phyloP scores from a whole-genome alignment of 30 jellyfish, hydroid and myxozoan genomes.

The Chrysaora quinquecirrha region DNA sequence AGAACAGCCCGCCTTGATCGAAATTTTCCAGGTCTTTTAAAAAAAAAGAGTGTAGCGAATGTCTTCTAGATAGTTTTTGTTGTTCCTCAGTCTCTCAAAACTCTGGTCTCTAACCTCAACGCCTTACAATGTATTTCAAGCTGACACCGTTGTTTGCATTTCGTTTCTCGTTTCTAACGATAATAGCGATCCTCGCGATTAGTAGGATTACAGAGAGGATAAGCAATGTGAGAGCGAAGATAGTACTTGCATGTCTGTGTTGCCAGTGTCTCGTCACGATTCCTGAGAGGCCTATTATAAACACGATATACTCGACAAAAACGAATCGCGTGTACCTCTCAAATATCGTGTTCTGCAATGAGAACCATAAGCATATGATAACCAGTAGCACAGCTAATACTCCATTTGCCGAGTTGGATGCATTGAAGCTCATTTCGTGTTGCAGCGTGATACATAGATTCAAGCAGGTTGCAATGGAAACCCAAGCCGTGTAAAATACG shows the following conservation, averaged over 20 bases:
- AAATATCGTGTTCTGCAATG: slow-evolving; percentile 46
- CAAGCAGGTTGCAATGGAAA: slow-evolving; percentile 59
- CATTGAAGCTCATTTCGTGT: slow-evolving; percentile 22
- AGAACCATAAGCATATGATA: slow-evolving; percentile 65
- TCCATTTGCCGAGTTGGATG: slow-evolving; percentile 48
- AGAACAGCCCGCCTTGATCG: no score
- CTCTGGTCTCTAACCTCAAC: no score
- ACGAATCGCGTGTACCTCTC: slow-evolving; percentile 60
- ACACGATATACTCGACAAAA: slow-evolving; percentile 55
- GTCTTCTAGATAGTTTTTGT: no score
- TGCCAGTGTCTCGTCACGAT: slow-evolving; percentile 56
- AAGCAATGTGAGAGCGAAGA: slow-evolving; percentile 37
- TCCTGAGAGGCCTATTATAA: slow-evolving; percentile 50
- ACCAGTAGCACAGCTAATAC: slow-evolving; percentile 51
- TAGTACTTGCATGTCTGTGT: slow-evolving; percentile 35
- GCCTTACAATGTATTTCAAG: slow-evolving; percentile 39
- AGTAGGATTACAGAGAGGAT: slow-evolving; percentile 11
- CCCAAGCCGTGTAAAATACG: slow-evolving; percentile 66
- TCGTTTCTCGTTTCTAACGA: slow-evolving; percentile 26
- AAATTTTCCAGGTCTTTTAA: no score
- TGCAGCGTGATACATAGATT: slow-evolving; percentile 51
- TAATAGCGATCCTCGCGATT: slow-evolving; percentile 29
- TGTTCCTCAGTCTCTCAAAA: no score
- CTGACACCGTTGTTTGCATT: slow-evolving; percentile 23
- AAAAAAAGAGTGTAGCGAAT: no score